These are phyloP conservation scores for Batillaria attramentaria DNA, from an alignment of 1,140 invertebrate genomes.

Conservation along the genomic window DNA sequence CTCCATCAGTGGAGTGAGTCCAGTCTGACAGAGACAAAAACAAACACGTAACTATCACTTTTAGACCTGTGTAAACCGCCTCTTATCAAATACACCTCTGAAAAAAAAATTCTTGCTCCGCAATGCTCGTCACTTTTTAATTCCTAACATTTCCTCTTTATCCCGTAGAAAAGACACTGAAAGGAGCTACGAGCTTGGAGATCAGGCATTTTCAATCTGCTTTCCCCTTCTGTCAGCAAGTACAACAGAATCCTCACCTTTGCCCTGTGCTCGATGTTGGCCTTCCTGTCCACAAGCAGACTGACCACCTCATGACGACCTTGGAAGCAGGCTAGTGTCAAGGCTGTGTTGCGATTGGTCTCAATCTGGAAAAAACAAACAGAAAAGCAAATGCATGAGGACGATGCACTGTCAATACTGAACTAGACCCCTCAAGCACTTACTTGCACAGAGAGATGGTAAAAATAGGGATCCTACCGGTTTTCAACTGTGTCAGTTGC, in stretches of 20 bases:
- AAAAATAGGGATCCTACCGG: background rate
- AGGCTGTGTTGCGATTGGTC: conserved; percentile 98
- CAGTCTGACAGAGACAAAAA: conserved; percentile 79
- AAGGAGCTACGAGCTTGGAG: too few relatives aligned
- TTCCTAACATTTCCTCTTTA: background rate
- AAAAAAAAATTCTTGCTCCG: too few relatives aligned
- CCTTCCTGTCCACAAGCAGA: conserved; percentile 94
- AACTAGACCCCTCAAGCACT: background rate
- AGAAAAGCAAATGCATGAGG: too few relatives aligned
- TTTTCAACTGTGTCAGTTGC: too few relatives aligned
- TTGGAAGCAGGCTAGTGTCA: conserved; percentile 99
- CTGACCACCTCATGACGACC: conserved; percentile 98
- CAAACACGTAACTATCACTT: too few relatives aligned
- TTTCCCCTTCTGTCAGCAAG: too few relatives aligned
- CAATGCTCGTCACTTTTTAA: too few relatives aligned
- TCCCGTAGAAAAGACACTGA: background rate
- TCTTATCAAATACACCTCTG: too few relatives aligned
- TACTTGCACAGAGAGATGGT: background rate
- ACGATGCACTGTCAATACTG: too few relatives aligned
- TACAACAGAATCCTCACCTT: conserved; percentile 80
- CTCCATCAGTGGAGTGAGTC: conserved; percentile 98
- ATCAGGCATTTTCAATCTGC: too few relatives aligned
- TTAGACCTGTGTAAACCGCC: too few relatives aligned
- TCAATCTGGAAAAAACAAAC: conserved; percentile 96
- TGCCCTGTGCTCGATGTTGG: conserved; percentile 98